Evolutionary conservation across 2,888 invertebrate genomes (phyloP).

Genomic region (Apamea crenata): DNA sequence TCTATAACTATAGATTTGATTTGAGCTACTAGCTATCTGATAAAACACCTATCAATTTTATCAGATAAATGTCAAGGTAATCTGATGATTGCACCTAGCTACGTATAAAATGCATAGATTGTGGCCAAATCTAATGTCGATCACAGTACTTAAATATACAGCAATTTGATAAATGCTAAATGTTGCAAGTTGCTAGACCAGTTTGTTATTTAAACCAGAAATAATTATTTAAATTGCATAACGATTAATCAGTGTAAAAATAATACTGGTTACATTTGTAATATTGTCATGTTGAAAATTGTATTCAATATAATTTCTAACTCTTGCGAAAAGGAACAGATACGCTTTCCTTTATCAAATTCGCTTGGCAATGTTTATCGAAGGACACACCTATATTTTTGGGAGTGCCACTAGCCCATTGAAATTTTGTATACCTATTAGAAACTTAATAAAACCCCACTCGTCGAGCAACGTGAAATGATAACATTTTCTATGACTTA

Average conservation of each 20-base stretch:
- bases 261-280: background rate
- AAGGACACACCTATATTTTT: background rate
- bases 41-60: conserved; percentile 48
- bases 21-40: conserved; percentile 35
- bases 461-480: conserved; percentile 38
- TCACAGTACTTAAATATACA: conserved; percentile 7
- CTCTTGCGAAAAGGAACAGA: background rate
- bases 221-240: background rate
- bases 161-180: background rate
- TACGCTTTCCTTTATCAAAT: background rate
- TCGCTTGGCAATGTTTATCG: background rate
- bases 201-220: conserved; percentile 1
- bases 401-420: background rate
- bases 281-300: background rate
- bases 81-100: conserved; percentile 31
- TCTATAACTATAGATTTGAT: conserved; percentile 35
- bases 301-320: background rate
- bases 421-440: background rate
- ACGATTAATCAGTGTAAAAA: background rate
- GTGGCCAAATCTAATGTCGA: conserved; percentile 11
- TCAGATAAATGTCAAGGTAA: conserved; percentile 55
- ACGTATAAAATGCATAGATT: conserved; percentile 30
- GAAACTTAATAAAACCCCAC: conserved; percentile 10
- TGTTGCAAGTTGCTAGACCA: conserved; percentile 26
- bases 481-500: conserved; percentile 40